phyloP scores from a whole-genome alignment of 2,797 vertebrate species.

The Pseudochirops cupreus region DNA sequence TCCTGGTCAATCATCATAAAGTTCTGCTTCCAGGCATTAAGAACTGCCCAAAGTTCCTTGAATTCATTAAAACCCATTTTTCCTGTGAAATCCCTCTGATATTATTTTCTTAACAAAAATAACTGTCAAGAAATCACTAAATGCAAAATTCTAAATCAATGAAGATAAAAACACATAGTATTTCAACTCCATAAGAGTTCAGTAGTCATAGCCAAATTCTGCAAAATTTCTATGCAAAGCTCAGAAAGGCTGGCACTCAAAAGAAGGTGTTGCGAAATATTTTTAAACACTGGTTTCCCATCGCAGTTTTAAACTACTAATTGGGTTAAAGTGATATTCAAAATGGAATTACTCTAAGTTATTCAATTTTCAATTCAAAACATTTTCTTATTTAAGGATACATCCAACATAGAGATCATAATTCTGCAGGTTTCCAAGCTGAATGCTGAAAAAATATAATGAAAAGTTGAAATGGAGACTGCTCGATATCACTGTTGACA shows the following conservation, averaged over 20 bases:
- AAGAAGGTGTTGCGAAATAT: constrained; percentile 46
- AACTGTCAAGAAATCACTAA: constrained; percentile 35
- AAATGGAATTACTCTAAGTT: constrained; percentile 41
- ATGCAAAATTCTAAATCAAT: constrained; percentile 20
- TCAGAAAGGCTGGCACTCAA: constrained; percentile 45
- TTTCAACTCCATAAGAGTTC: not conserved
- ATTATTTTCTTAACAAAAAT: constrained; percentile 81
- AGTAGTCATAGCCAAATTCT: not conserved
- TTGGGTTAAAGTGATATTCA: constrained; percentile 38
- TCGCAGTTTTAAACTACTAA: constrained; percentile 35
- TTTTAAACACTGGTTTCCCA: constrained; percentile 55
- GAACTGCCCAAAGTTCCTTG: constrained; percentile 92
- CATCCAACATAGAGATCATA: constrained; percentile 94
- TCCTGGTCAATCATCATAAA: constrained; percentile 93
- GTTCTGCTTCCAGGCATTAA: constrained; percentile 95
- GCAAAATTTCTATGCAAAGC: not conserved
- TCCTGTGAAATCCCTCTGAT: constrained; percentile 91
- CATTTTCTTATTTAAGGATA: constrained; percentile 88
- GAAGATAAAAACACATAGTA: constrained; percentile 35
- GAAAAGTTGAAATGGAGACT: constrained; percentile 56
- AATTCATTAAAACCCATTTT: constrained; percentile 97
- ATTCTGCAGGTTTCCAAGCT: constrained; percentile 94
- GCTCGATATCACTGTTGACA: constrained; percentile 37
- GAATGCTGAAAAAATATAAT: constrained; percentile 88
- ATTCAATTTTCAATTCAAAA: constrained; percentile 25